phyloP scores from a whole-genome alignment of 2,888 invertebrate genomes.

The Nowickia ferox region DNA sequence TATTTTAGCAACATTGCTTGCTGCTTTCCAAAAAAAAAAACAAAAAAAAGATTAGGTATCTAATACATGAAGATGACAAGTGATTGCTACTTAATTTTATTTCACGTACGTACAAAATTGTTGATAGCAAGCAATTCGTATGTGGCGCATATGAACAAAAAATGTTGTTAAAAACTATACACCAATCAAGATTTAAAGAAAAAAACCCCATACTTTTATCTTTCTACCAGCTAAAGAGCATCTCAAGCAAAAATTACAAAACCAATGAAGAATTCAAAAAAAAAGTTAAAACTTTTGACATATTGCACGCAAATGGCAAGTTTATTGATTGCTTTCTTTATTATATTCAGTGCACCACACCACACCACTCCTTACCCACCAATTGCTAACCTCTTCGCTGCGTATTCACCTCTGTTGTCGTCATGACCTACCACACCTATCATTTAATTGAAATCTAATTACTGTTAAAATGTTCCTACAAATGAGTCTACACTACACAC shows the following conservation, averaged over 20 bases:
- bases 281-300: background rate
- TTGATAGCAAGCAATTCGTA: no score
- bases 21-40: background rate
- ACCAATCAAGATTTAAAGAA: no score
- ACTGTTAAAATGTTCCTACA: constrained; percentile 42
- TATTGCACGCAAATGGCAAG: background rate
- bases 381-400: constrained; percentile 1
- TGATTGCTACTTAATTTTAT: no score
- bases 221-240: background rate
- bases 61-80: background rate
- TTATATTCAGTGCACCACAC: background rate
- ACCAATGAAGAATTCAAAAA: background rate
- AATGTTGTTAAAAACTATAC: no score
- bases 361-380: background rate
- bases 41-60: background rate
- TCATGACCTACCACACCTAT: constrained; percentile 68
- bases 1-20: background rate
- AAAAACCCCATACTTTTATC: background rate
- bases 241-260: background rate
- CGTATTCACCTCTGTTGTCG: constrained; percentile 14
- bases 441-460: constrained; percentile 66
- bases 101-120: no score
- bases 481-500: constrained; percentile 25
- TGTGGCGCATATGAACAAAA: no score
- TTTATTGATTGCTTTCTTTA: constrained; percentile 2